These are phyloP conservation scores for Agriotes lineatus DNA, from an alignment of 2,888 invertebrate species.

Conservation along the genomic window DNA sequence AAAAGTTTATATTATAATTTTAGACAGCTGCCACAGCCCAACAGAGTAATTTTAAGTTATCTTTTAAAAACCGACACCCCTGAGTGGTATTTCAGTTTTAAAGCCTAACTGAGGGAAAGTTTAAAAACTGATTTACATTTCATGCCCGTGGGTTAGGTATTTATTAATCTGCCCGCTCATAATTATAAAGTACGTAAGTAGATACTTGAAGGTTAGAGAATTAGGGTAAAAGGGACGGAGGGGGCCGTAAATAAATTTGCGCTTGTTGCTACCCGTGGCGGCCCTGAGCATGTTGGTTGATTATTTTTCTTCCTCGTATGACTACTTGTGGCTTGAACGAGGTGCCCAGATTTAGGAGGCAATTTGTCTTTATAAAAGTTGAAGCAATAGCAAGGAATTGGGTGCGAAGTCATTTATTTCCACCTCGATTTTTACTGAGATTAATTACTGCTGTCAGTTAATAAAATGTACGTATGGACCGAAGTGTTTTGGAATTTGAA, in stretches of 20 bases:
- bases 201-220: not conserved
- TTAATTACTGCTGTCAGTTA: too few species aligned
- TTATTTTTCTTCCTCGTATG: not conserved
- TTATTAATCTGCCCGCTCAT: not conserved
- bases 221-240: not conserved
- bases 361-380: not conserved
- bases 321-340: not conserved
- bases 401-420: not conserved
- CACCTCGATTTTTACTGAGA: not conserved
- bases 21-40: too few species aligned
- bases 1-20: not conserved
- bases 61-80: too few species aligned
- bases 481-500: too few species aligned
- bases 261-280: not conserved
- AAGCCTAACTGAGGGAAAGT: not conserved
- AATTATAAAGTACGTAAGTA: not conserved
- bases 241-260: not conserved
- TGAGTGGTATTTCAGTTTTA: too few species aligned
- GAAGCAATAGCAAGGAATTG: not conserved
- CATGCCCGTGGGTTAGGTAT: conserved; percentile 6
- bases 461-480: too few species aligned
- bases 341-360: not conserved
- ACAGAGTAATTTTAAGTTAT: too few species aligned
- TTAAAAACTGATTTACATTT: conserved; percentile 16
- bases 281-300: not conserved